A percentile compares a stretch with the other conserved stretches of the same genome.
Conservation (phyloP, 2,888 invertebrate species). For the Helobdella robusta region DNA sequence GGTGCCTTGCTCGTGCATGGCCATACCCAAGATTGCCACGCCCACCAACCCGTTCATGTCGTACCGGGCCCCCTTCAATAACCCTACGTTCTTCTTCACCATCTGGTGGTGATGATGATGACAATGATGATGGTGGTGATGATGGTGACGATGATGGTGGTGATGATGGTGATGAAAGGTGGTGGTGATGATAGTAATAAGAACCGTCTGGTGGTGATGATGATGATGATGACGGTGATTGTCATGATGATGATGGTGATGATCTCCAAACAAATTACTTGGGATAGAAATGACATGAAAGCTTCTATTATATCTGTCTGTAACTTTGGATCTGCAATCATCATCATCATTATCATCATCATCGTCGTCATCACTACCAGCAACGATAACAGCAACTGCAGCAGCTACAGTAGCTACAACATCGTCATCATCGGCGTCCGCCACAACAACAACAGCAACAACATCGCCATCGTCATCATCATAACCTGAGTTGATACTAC, state of each 20-base stretch:
- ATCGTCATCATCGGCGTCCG: no score
- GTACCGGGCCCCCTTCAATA: constrained; percentile 47
- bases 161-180: no score
- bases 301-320: constrained; percentile 64
- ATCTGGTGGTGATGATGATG: constrained; percentile 20
- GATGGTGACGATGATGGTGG: no score
- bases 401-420: no score
- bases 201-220: background rate
- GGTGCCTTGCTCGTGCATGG: constrained; percentile 57
- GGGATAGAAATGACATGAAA: constrained; percentile 53
- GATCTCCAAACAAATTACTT: constrained; percentile 32
- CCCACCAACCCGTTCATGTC: constrained; percentile 54
- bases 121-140: no score
- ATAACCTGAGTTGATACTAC: background rate
- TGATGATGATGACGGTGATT: no score
- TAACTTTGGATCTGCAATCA: constrained; percentile 53
- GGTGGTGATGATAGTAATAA: constrained; percentile 10
- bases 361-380: background rate
- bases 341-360: background rate
- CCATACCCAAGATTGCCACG: constrained; percentile 57
- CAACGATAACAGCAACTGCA: no score
- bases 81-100: constrained; percentile 59
- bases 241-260: no score
- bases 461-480: constrained; percentile 22
- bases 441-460: no score